A percentile compares a stretch with the other conserved stretches of the same genome.
phyloP scores from a whole-genome alignment of 2,888 invertebrate species.

The Cybosia mesomella region DNA sequence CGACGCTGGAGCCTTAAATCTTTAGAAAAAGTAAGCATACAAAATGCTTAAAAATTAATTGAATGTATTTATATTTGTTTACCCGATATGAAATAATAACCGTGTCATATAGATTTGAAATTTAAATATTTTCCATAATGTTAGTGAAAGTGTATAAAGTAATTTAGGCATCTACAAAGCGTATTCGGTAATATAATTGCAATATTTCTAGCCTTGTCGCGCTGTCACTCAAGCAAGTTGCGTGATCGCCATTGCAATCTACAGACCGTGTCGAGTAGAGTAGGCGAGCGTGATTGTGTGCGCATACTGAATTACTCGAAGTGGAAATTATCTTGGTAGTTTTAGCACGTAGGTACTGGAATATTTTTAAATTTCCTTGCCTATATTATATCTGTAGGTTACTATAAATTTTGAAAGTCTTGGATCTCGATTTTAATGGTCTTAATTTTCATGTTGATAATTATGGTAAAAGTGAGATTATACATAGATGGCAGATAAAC shows the following conservation, averaged over 20 bases:
- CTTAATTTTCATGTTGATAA: too few relatives aligned
- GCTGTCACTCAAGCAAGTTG: constrained; percentile 71
- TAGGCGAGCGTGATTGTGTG: constrained; percentile 22
- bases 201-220: constrained; percentile 69
- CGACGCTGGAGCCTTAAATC: too few relatives aligned
- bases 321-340: constrained; percentile 8
- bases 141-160: background rate
- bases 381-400: background rate
- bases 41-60: too few relatives aligned
- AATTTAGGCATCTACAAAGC: background rate
- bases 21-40: too few relatives aligned
- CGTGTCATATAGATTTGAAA: background rate
- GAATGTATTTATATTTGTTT: too few relatives aligned
- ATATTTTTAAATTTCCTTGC: background rate
- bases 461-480: too few relatives aligned
- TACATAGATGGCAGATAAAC: too few relatives aligned
- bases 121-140: background rate
- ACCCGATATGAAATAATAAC: background rate
- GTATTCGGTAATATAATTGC: constrained; percentile 57
- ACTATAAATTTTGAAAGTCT: too few relatives aligned
- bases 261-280: constrained; percentile 21
- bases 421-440: too few relatives aligned
- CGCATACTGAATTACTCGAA: constrained; percentile 21
- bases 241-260: constrained; percentile 73
- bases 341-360: background rate